phyloP scores from a whole-genome alignment of 2,888 invertebrate genomes.

The Thelaira solivaga region DNA sequence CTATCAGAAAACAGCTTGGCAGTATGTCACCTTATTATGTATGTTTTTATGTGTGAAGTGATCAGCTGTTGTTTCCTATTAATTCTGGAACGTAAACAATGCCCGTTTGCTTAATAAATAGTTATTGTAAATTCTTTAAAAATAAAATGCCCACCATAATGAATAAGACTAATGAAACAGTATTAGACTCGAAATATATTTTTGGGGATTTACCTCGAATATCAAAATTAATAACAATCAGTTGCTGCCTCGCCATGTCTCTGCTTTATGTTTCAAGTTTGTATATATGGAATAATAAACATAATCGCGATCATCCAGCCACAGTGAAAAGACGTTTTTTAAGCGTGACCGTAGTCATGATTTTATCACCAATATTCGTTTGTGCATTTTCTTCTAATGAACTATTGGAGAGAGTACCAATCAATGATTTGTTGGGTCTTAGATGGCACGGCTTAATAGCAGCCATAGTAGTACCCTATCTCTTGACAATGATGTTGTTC shows the following conservation, averaged over 20 bases:
- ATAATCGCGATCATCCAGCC: conserved; percentile 90
- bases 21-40: too few relatives aligned
- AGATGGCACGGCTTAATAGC: conserved; percentile 84
- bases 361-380: conserved; percentile 87
- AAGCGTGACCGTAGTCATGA: conserved; percentile 89
- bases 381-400: conserved; percentile 84
- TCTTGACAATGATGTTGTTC: conserved; percentile 88
- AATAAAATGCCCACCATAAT: conserved; percentile 16
- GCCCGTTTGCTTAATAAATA: background rate
- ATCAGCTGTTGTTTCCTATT: too few relatives aligned
- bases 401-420: conserved; percentile 80
- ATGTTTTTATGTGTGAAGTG: too few relatives aligned
- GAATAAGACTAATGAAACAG: conserved; percentile 50
- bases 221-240: conserved; percentile 81
- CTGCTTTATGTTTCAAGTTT: conserved; percentile 90
- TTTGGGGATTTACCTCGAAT: conserved; percentile 37
- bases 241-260: conserved; percentile 87
- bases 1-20: too few relatives aligned
- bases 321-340: conserved; percentile 92
- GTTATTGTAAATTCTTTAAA: background rate
- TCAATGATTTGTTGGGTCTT: conserved; percentile 86
- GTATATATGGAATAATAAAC: conserved; percentile 89
- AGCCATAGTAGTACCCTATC: conserved; percentile 85
- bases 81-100: too few relatives aligned
- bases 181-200: conserved; percentile 32